Evolutionary conservation across 1,140 invertebrate species (phyloP).

Genomic region (Metaphire vulgaris): DNA sequence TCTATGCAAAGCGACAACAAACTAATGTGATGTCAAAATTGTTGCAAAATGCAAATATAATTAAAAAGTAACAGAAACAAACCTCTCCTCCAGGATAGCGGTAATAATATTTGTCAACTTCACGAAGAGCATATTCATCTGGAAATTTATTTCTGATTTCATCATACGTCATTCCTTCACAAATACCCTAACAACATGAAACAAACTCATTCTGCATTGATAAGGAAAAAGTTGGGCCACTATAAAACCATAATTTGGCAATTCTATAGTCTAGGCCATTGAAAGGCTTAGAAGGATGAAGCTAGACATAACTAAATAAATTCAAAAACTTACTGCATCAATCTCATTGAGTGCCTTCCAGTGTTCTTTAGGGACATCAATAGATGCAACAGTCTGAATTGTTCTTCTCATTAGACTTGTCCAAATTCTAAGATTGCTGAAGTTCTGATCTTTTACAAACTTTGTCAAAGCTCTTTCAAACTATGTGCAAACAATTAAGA

Average conservation of each 20-base stretch:
- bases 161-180: slow-evolving; percentile 98
- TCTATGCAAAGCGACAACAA: no score
- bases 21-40: no score
- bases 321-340: slow-evolving; percentile 79
- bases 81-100: slow-evolving; percentile 90
- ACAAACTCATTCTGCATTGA: no score
- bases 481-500: no score
- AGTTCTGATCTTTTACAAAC: slow-evolving; percentile 10
- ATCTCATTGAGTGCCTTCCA: slow-evolving; percentile 98
- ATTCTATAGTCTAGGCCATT: no score
- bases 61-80: no score
- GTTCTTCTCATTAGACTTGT: slow-evolving; percentile 93
- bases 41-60: no score
- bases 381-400: slow-evolving; percentile 83
- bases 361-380: slow-evolving; percentile 88
- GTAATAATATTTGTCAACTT: slow-evolving; percentile 97
- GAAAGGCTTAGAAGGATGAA: no score
- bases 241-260: no score
- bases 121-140: slow-evolving; percentile 87
- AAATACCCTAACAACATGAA: slow-evolving; percentile 98
- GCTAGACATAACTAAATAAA: no score
- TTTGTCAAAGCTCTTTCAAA: slow-evolving; percentile 10
- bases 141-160: slow-evolving; percentile 93
- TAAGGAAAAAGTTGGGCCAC: no score
- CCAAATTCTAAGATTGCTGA: slow-evolving; percentile 74